Conservation (phyloP, 2,797 vertebrate species). For the Limosa lapponica region DNA sequence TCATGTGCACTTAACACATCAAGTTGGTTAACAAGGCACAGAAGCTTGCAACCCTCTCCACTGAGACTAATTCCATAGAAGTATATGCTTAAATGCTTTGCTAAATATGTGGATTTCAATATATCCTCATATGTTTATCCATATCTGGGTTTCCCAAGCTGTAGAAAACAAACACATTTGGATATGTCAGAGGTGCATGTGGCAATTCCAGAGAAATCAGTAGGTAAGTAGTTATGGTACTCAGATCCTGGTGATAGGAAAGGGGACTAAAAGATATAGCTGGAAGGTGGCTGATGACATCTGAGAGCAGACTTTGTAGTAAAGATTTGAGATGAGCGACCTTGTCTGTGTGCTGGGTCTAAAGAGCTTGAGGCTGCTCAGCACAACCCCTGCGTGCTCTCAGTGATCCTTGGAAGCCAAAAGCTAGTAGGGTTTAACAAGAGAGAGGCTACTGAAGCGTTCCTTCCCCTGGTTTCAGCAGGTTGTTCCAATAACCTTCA, state of each 20-base stretch:
- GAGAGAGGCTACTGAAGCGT: not conserved
- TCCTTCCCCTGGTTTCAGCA: not conserved
- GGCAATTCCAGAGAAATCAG: not conserved
- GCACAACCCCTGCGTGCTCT: not conserved
- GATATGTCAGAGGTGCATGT: not conserved
- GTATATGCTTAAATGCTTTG: not conserved
- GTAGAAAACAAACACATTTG: not conserved
- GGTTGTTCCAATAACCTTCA: not conserved
- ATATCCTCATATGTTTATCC: not conserved
- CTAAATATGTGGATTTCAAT: not conserved
- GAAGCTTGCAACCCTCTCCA: not conserved
- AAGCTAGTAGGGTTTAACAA: not conserved
- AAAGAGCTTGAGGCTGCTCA: not conserved
- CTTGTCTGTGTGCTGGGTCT: not conserved
- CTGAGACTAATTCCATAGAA: not conserved
- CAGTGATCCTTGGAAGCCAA: not conserved
- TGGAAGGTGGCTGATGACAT: not conserved
- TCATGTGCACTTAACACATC: not conserved
- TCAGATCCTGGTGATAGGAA: not conserved
- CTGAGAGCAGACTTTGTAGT: not conserved
- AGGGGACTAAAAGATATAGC: not conserved
- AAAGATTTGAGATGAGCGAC: not conserved
- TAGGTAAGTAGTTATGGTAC: not conserved
- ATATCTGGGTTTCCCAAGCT: not conserved
- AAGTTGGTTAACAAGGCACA: not conserved